phyloP scores from a whole-genome alignment of 1,140 invertebrate species.

The Dryas iulia region DNA sequence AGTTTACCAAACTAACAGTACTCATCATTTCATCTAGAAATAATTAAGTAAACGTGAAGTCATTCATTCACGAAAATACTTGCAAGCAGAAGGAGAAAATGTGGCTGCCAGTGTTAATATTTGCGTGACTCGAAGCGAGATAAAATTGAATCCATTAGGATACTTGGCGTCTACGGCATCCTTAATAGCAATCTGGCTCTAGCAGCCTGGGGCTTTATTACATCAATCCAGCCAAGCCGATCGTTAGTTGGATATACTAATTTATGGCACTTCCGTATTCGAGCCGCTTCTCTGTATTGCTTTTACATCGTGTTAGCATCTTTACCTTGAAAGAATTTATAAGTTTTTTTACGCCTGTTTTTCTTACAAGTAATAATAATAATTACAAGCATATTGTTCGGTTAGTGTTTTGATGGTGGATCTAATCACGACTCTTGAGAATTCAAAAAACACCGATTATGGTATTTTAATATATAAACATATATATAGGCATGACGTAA shows the following conservation, averaged over 20 bases:
- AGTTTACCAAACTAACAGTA: background rate
- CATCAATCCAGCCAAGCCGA: constrained; percentile 23
- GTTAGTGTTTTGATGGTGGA: constrained; percentile 59
- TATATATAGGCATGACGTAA: constrained; percentile 53
- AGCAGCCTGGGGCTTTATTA: constrained; percentile 18
- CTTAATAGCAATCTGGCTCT: constrained; percentile 26
- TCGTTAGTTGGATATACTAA: constrained; percentile 47
- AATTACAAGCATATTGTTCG: constrained; percentile 59
- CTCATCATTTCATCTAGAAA: background rate
- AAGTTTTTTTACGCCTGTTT: constrained; percentile 59
- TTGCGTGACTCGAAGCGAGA: constrained; percentile 16
- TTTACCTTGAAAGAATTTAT: constrained; percentile 67
- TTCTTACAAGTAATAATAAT: constrained; percentile 63
- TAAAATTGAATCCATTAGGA: constrained; percentile 25
- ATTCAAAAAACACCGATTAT: constrained; percentile 51
- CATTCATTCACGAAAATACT: background rate
- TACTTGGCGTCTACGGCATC: constrained; percentile 11
- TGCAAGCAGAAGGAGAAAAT: background rate
- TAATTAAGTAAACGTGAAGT: background rate
- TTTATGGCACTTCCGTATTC: constrained; percentile 60
- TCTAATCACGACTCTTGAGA: constrained; percentile 61
- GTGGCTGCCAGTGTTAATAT: background rate
- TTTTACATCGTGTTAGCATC: constrained; percentile 61
- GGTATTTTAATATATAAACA: constrained; percentile 40
- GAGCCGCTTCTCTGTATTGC: constrained; percentile 57